Percentiles rank a stretch among this genome's conserved stretches.
Conservation (phyloP, 2,797 vertebrate species). For the Crenuchus spilurus region DNA sequence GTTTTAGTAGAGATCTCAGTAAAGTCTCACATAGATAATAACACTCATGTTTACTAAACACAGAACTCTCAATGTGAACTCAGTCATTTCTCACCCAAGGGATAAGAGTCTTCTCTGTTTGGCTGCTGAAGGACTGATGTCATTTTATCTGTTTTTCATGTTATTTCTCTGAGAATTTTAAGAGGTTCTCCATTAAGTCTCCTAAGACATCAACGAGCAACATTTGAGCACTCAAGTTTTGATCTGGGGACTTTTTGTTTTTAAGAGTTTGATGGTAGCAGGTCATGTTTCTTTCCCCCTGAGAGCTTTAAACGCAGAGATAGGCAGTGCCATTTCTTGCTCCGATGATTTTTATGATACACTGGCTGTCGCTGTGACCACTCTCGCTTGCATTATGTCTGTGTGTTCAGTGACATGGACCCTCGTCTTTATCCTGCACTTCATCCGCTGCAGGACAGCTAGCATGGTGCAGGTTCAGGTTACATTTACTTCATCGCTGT, state of each 20-base stretch:
- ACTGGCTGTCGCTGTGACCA: slow-evolving; percentile 1
- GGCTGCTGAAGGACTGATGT: too few species aligned
- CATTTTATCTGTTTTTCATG: too few species aligned
- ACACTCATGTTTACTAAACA: too few species aligned
- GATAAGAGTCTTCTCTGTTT: too few species aligned
- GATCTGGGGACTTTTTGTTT: background rate
- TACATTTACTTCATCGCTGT: slow-evolving; percentile 15
- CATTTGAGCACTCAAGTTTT: too few species aligned
- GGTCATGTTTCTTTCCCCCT: background rate
- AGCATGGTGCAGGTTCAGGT: background rate
- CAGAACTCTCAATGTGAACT: too few species aligned
- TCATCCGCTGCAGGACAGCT: slow-evolving; percentile 31
- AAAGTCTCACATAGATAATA: too few species aligned
- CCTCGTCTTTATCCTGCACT: slow-evolving; percentile 12
- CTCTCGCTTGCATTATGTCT: slow-evolving; percentile 3
- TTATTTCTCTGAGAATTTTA: too few species aligned
- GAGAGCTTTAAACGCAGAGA: background rate
- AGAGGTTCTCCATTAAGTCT: too few species aligned
- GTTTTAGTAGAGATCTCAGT: too few species aligned
- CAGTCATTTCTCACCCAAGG: too few species aligned
- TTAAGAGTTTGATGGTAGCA: background rate
- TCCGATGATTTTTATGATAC: slow-evolving; percentile 23
- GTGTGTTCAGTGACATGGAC: slow-evolving; percentile 20
- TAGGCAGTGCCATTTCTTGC: slow-evolving; percentile 13
- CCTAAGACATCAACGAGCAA: too few species aligned